Evolutionary conservation across 2,888 invertebrate species (phyloP), one percentile per base, ranked within the genome.

Genomic region (Deroplatys truncata): DNA sequence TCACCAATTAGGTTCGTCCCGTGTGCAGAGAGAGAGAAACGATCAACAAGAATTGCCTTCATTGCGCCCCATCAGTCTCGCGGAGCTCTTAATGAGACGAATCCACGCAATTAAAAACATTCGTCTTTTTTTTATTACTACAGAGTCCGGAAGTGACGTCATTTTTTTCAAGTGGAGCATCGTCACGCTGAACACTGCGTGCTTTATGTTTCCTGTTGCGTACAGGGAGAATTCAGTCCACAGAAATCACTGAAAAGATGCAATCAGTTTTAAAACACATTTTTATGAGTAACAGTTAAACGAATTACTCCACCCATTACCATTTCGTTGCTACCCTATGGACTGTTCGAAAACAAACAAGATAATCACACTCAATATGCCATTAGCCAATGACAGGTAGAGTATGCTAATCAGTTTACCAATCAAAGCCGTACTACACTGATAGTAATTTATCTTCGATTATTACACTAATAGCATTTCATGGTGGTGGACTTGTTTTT

Each of bases 1-100:
- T 35, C 87, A 87, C 83, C 87, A 87, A 87, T 87, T 87, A 87
- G 87, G 87, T 87, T 87, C 87, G 83, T 87, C 83, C 35, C 87
- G 87, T 87, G 82, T 87, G 83, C 31, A 82, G 82, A 87, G 82
- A 82, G 87, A 87, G 87, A 86, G 56, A 82, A 28, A 86, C 82
- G 72, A 31, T 28, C 87, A 87, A 82, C 84, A 84, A 25, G 29
- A 29, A 84, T 84, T 84, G 84, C 84, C 84, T 84, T 84, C 84
- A 84, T 84, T 84, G 31, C 35, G 84, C 84, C 31, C 35, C 84
- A 84, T 84, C 84, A 84, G 84, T 28, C 84, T 84, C 84, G 84
- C 84, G 56, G 56, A 72, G 56, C 56, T 72, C 56, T 72, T 72
- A 72, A 72, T 72, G 56, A 72, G 56, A 72, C 56, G 56, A 72